phyloP scores from a whole-genome alignment of 2,113 vertebrate species.

The Apus apus region DNA sequence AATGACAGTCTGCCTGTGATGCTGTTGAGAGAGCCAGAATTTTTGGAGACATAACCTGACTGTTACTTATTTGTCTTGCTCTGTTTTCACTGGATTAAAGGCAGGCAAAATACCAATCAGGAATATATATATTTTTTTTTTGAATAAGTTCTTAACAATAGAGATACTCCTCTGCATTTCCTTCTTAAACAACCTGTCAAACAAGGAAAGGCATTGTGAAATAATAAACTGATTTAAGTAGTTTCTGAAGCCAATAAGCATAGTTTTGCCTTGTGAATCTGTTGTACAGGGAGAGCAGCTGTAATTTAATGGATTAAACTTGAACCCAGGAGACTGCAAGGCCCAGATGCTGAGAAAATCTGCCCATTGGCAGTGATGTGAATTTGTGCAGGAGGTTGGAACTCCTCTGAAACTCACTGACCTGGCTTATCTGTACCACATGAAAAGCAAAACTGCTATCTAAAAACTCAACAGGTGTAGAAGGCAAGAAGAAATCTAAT shows the following conservation, averaged over 20 bases:
- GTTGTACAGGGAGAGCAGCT: neutral
- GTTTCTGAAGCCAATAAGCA: neutral
- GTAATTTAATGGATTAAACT: neutral
- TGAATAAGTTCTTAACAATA: neutral
- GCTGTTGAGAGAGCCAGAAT: neutral
- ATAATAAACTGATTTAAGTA: neutral
- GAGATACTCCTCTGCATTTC: neutral
- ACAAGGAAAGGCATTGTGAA: neutral
- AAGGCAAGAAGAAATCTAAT: neutral
- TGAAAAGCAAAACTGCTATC: neutral
- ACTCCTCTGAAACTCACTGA: neutral
- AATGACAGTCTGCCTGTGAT: neutral
- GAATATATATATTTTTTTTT: neutral
- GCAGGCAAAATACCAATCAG: neutral
- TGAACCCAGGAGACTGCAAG: neutral
- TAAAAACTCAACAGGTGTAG: neutral
- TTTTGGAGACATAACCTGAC: neutral
- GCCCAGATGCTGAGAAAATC: neutral
- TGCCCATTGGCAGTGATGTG: neutral
- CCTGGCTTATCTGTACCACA: neutral
- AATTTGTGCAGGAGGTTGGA: neutral
- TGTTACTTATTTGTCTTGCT: neutral
- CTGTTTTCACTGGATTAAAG: neutral
- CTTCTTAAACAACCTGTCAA: neutral
- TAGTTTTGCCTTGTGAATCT: neutral